Evolutionary conservation across 2,113 vertebrate genomes (phyloP).

Genomic region (Epinephelus moara): DNA sequence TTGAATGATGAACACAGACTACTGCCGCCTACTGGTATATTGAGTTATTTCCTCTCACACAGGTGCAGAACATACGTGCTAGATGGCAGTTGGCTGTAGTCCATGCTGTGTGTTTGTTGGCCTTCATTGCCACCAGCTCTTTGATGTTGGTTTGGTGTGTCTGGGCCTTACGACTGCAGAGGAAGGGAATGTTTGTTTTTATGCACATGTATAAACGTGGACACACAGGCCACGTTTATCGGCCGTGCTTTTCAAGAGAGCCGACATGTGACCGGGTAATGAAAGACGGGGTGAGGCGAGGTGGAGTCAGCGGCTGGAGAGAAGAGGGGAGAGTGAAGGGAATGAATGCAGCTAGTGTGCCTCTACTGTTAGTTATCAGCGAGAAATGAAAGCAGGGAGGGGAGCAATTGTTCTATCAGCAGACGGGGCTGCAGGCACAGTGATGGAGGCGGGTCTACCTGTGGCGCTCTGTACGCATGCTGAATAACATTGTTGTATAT

Average conservation of each 20-base stretch:
- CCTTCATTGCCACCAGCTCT: too few relatives aligned
- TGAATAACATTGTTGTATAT: slow-evolving; percentile 23
- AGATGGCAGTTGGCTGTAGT: too few relatives aligned
- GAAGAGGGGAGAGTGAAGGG: slow-evolving; percentile 20
- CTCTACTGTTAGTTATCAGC: slow-evolving; percentile 14
- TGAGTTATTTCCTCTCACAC: too few relatives aligned
- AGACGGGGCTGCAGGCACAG: background rate
- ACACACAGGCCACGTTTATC: slow-evolving; percentile 21
- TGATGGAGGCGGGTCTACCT: slow-evolving; percentile 26
- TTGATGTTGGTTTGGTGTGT: too few relatives aligned
- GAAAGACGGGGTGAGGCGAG: slow-evolving; percentile 36
- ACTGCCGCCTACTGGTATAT: too few relatives aligned
- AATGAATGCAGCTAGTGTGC: slow-evolving; percentile 62
- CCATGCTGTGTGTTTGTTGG: too few relatives aligned
- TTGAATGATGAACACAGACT: too few relatives aligned
- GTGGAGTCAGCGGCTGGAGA: slow-evolving; percentile 26
- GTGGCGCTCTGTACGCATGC: slow-evolving; percentile 3
- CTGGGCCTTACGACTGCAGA: background rate
- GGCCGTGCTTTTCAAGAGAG: slow-evolving; percentile 6
- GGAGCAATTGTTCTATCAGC: slow-evolving; percentile 7
- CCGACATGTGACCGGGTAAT: slow-evolving; percentile 38
- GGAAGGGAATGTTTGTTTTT: slow-evolving; percentile 32
- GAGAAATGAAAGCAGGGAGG: slow-evolving; percentile 29
- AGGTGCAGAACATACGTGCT: too few relatives aligned
- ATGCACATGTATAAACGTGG: slow-evolving; percentile 16